phyloP scores from a whole-genome alignment of 2,113 vertebrate genomes.

The Chloropsis cyanopogon region DNA sequence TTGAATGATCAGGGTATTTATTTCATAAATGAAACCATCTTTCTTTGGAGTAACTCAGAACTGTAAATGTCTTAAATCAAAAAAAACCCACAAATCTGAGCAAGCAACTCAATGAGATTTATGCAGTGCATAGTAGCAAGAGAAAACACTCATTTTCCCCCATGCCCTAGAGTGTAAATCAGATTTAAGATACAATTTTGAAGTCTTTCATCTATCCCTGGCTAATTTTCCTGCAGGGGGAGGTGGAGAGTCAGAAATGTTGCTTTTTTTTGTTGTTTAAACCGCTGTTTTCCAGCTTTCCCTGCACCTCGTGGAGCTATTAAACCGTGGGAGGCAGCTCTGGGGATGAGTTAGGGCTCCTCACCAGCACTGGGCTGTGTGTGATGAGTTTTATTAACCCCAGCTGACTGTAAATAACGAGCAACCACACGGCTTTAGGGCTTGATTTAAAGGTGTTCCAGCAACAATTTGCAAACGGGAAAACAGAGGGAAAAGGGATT shows the following conservation, averaged over 20 bases:
- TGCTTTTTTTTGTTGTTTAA: neutral
- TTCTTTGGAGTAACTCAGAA: neutral
- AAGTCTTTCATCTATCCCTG: neutral
- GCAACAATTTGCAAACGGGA: constrained; percentile 17
- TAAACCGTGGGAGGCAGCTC: neutral
- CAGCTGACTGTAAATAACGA: constrained; percentile 37
- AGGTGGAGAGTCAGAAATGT: constrained; percentile 53
- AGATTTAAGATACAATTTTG: neutral
- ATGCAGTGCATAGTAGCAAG: neutral
- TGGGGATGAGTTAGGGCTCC: constrained; percentile 12
- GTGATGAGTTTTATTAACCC: constrained; percentile 56
- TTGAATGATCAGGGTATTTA: neutral
- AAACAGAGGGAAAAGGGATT: neutral
- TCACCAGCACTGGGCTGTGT: neutral
- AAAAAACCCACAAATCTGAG: neutral
- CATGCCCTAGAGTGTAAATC: neutral
- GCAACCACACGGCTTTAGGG: neutral
- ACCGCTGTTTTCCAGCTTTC: neutral
- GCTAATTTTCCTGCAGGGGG: constrained; percentile 62
- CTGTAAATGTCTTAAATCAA: neutral
- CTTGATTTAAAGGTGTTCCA: constrained; percentile 43
- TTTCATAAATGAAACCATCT: neutral
- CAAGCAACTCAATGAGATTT: neutral
- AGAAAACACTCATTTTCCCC: neutral
- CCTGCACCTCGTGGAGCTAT: neutral